Evolutionary conservation across 2,113 vertebrate genomes (phyloP), one percentile per base, ranked within the genome.

Genomic region (Phalacrocorax aristotelis): DNA sequence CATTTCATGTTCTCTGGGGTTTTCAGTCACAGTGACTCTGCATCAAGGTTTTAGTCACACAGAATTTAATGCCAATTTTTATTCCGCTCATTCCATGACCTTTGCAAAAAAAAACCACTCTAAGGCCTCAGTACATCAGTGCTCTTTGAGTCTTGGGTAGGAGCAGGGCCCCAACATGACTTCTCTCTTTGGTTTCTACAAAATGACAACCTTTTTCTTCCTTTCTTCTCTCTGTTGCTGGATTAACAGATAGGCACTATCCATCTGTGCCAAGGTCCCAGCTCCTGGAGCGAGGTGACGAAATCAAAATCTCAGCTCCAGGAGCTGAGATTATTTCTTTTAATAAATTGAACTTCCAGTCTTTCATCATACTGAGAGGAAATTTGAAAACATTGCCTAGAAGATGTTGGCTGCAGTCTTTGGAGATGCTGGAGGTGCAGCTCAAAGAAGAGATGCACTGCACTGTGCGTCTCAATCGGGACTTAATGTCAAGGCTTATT

Each of bases 381-480:
- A 83, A 61, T 77, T 46, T 77, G 58, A 94, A 92, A 95, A 44
- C 36, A 42, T 57, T 64, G 54, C 68, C 68, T 61, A 46, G 30
- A 85, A 86, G 66, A 42, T 19, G 42, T 78, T 16, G 3, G 16
- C 83, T 62, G 55, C 55, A 86, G 13, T 23, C 62, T 36, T 10
- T 40, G 38, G 29, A 81, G 58, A 32, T 74, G 38, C 38, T 82
- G 61, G n/a, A 91, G 72, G 55, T 76, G 30, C 7, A 80, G 36
- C 49, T 92, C 64, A 29, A 57, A 29, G 18, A 60, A 82, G 34
- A 68, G 25, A n/a, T 13, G 25, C 3, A 7, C 72, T 58, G 44
- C 36, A 52, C 16, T 0, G 0, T 57, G 34, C 30, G 30, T 74
- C 79, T 77, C 86, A 77, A 21, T n/a, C 0, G 0, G 17, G 30